Evolutionary conservation across 1,140 invertebrate genomes (phyloP), one percentile per base, ranked within the genome.

Genomic region (Pomacea maculata): DNA sequence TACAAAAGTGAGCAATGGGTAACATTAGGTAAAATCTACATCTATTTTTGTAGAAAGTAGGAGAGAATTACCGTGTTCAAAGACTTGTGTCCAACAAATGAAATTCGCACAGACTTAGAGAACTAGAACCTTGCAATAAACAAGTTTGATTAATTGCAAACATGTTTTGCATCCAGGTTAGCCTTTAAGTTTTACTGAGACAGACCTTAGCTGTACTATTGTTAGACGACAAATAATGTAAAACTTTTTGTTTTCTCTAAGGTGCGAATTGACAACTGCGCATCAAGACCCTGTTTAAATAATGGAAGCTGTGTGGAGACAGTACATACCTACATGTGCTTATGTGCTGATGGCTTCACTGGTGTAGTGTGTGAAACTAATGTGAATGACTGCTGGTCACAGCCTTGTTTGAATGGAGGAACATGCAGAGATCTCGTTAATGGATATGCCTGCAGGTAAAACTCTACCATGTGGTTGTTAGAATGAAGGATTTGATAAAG

Each of bases 261-360:
- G 57, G 57, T 61, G 57, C 75, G 75, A 5, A 70, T 83, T 10
- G 97, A 98, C 91, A 96, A 82, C 25, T 86, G 85, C 65, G 52
- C 45, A 21, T 67, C 79, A 34, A 80, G 73, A 81, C 97, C 97
- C 0, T 99, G 98, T 90, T 91, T 97, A 7, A 92, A 99, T 19
- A 96, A 95, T 19, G 96, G 97, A 0, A 96, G 96, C 90, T 89
- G 88, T 91, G 97, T 97, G 0, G 98, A 99, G 92, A 92, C 98
- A 64, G 61, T 73, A 17, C 80, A 77, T 64, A 73, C 19, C 15
- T 86, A 80, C 75, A 81, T n/a, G 19, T 87, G 85, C 83, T 19
- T 76, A 68, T 88, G 85, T 75, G n/a, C 25, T 11, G 55, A 74
- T 17, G 88, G 88, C 0, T 82, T 81, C 70, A 80, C 75, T 12